Percentiles rank a stretch among this genome's conserved stretches.
phyloP scores from a whole-genome alignment of 2,113 vertebrate genomes.

The Pterophyllum scalare region DNA sequence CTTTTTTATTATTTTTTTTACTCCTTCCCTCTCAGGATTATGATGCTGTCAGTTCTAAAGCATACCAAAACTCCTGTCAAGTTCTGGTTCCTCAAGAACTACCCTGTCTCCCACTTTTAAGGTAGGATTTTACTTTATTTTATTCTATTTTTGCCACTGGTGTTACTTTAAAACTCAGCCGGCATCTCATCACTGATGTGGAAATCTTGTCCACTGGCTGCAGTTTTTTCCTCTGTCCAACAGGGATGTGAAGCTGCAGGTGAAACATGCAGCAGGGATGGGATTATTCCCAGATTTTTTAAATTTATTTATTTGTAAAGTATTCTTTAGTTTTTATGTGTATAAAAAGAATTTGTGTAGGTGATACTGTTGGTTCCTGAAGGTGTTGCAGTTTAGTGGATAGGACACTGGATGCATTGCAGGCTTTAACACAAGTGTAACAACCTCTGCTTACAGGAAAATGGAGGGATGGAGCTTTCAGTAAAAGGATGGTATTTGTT shows the following conservation, averaged over 20 bases:
- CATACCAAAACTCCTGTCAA: constrained; percentile 96
- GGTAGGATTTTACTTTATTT: constrained; percentile 78
- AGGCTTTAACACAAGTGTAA: background rate
- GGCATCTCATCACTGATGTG: background rate
- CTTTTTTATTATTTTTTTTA: constrained; percentile 2
- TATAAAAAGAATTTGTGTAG: constrained; percentile 5
- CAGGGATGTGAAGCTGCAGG: background rate
- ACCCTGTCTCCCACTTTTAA: constrained; percentile 97
- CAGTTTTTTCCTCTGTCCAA: constrained; percentile 12
- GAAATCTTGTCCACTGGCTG: constrained; percentile 22
- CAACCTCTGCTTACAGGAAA: background rate
- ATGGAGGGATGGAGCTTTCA: background rate
- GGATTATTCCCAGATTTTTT: background rate
- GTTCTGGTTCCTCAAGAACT: constrained; percentile 99
- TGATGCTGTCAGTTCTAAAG: constrained; percentile 99
- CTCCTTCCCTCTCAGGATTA: constrained; percentile 86
- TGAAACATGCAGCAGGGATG: background rate
- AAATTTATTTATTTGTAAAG: background rate
- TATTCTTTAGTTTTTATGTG: background rate
- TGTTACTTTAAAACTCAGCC: background rate
- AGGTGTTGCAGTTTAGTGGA: background rate
- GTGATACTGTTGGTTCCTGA: background rate
- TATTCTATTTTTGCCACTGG: background rate
- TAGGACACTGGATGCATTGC: background rate
- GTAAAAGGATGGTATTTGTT: background rate